Percentiles rank a stretch among this genome's conserved stretches.
Conservation (phyloP, 2,888 invertebrate species). For the Tryphoninae sp. region DNA sequence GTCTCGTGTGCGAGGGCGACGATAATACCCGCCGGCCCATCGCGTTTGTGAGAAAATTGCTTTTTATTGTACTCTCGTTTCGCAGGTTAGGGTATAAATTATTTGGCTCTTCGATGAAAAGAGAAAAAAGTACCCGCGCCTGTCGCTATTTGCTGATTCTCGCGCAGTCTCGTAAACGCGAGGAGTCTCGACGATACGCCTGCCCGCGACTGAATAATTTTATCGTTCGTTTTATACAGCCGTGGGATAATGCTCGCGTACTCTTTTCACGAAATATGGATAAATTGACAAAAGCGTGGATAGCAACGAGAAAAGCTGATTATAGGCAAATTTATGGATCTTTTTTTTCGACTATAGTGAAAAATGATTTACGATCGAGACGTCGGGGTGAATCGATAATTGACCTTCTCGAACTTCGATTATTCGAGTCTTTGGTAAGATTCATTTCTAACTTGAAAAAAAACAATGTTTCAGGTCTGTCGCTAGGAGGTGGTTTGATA, state of each 20-base stretch:
- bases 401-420: neutral
- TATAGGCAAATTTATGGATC: conserved; percentile 22
- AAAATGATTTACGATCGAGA: conserved; percentile 36
- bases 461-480: conserved; percentile 81
- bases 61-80: conserved; percentile 51
- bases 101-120: conserved; percentile 36
- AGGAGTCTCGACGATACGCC: conserved; percentile 15
- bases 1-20: neutral
- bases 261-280: conserved; percentile 56
- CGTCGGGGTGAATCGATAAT: conserved; percentile 11
- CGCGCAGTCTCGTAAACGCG: conserved; percentile 16
- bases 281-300: conserved; percentile 51
- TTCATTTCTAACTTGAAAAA: too few relatives aligned
- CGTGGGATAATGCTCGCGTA: conserved; percentile 9
- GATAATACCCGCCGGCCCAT: conserved; percentile 13
- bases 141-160: conserved; percentile 25
- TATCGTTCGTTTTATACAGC: conserved; percentile 27
- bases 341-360: neutral
- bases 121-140: neutral
- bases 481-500: conserved; percentile 84
- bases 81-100: conserved; percentile 39
- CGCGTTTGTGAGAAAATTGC: conserved; percentile 48
- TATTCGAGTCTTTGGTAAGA: neutral
- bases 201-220: conserved; percentile 48
- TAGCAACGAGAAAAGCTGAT: conserved; percentile 18